These are phyloP conservation scores for Acanthaster planci DNA, from an alignment of 35 echinoderm and acorn worm genomes.

Conservation along the genomic window DNA sequence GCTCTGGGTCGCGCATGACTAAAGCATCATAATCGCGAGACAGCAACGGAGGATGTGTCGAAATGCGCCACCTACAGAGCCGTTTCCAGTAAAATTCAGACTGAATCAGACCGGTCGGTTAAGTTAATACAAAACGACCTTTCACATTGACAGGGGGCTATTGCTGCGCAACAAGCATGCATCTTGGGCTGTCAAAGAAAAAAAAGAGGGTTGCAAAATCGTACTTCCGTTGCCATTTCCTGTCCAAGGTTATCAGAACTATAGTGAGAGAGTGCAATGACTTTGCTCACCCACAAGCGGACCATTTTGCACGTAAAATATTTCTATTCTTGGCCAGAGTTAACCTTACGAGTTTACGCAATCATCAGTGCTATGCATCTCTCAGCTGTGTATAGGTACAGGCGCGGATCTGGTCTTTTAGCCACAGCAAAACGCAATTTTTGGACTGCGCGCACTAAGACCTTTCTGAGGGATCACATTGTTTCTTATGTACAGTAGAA, in stretches of 20 bases:
- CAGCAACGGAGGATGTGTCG: too few species aligned
- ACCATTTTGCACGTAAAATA: too few species aligned
- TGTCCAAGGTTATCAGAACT: background rate
- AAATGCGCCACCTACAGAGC: background rate
- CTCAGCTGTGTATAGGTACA: too few species aligned
- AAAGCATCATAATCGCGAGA: background rate
- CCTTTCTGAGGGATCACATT: too few species aligned
- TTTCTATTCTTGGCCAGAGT: too few species aligned
- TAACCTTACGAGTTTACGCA: too few species aligned
- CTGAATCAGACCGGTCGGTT: background rate
- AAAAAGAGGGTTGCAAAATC: background rate
- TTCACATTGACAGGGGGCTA: background rate
- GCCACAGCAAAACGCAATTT: too few species aligned
- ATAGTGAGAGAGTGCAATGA: background rate
- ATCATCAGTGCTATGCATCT: too few species aligned
- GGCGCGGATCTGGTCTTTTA: too few species aligned
- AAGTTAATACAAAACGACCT: background rate
- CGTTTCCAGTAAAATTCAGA: background rate
- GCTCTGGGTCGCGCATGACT: background rate
- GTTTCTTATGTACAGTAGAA: too few species aligned
- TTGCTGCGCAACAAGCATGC: background rate
- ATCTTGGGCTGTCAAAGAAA: background rate
- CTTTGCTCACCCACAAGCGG: background rate
- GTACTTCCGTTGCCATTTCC: constrained; percentile 18
- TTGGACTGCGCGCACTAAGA: too few species aligned